Conservation (phyloP, 2,888 invertebrate genomes). For the Chymomyza amoena region DNA sequence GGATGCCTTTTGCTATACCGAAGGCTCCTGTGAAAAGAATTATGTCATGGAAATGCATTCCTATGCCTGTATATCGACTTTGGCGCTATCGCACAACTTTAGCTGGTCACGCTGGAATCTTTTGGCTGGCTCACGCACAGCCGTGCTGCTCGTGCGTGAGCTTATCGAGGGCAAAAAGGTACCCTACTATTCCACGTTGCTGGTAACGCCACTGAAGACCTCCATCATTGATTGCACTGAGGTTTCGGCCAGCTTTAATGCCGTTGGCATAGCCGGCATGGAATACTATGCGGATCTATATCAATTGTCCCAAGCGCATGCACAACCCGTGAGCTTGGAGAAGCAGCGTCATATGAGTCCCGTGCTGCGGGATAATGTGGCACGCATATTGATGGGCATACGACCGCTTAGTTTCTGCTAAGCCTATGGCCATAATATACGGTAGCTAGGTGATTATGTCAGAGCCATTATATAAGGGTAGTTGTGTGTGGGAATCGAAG, state of each 20-base stretch:
- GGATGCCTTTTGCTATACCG: constrained; percentile 87
- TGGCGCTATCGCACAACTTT: constrained; percentile 87
- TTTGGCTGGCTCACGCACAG: constrained; percentile 79
- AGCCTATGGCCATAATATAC: constrained; percentile 12
- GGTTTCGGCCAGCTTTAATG: constrained; percentile 84
- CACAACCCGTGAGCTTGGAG: constrained; percentile 71
- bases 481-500: not conserved
- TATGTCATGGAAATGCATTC: constrained; percentile 87
- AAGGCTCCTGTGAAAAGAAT: constrained; percentile 84
- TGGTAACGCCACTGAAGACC: constrained; percentile 85
- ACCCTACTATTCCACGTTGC: constrained; percentile 78
- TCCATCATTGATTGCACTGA: constrained; percentile 87
- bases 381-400: constrained; percentile 74
- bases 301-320: constrained; percentile 83
- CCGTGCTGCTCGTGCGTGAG: constrained; percentile 76
- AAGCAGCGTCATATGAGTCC: constrained; percentile 76
- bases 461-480: not conserved
- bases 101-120: constrained; percentile 89
- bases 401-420: constrained; percentile 78
- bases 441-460: not conserved
- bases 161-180: constrained; percentile 77
- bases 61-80: constrained; percentile 88
- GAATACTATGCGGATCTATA: constrained; percentile 86
- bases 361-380: constrained; percentile 76
- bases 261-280: constrained; percentile 77